Evolutionary conservation across 2,113 vertebrate genomes (phyloP), one percentile per base, ranked within the genome.

Genomic region (Todiramphus chloris): DNA sequence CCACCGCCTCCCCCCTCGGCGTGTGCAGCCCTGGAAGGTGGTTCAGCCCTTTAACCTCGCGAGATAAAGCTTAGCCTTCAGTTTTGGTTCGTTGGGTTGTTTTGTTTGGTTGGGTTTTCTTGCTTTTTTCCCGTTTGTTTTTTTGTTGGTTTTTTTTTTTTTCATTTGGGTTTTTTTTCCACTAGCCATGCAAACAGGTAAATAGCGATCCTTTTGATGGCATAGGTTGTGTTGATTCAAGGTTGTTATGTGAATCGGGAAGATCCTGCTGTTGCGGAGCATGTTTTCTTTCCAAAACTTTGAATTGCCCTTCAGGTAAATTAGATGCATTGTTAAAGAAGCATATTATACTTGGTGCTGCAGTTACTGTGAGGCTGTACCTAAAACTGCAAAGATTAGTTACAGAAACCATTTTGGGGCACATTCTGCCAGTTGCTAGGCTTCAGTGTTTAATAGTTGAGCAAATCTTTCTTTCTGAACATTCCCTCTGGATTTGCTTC

Each of bases 171-270:
- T 1, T 41, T 16, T 3, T 44, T 51, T 79, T 50, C 28, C 13
- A 1, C 7, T 6, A 14, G 48, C 7, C 4, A 0, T 3, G 30
- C 12, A 25, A 13, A 11, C 3, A 2, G 3, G 3, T 55, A 6
- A 18, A 7, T 31, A 3, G 5, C 1, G 51, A 7, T 21, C 3
- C 3, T 5, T 43, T 15, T 8, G 19, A 18, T 17, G 14, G 31
- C 23, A 0, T 2, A 33, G 24, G 15, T 39, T 31, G 1, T 18
- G 55, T 7, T 3, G 41, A 6, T 17, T 15, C 51, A 1, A 0
- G 5, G 0, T 20, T 8, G 11, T 11, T 24, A 30, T 6, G 19
- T 14, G 16, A 10, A 41, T 43, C 3, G 44, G n/a, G 41, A 48
- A 46, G 24, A 14, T 20, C 11, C 4, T 64, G 43, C 33, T 53